Conservation (phyloP, 1,140 invertebrate genomes). For the Drosophila nebulosa region DNA sequence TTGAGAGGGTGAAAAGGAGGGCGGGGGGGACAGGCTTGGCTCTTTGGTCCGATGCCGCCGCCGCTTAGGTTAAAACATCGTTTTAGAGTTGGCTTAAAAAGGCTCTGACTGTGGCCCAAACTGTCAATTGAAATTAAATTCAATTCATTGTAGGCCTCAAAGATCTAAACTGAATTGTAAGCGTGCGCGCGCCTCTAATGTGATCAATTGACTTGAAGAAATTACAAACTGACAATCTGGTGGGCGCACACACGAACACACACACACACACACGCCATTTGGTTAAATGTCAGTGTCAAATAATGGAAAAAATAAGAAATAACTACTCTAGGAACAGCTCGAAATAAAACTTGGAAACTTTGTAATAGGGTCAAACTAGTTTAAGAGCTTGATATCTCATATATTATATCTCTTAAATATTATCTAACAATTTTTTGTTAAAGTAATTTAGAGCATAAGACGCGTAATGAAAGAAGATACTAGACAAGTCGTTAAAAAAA, state of each 20-base stretch:
- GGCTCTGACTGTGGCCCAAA: constrained; percentile 20
- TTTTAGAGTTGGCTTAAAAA: constrained; percentile 44
- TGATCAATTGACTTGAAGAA: constrained; percentile 8
- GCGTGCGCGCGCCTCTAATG: neutral
- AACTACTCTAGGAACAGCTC: too few species aligned
- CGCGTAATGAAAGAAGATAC: too few species aligned
- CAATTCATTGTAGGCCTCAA: constrained; percentile 43
- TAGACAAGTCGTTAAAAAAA: too few species aligned
- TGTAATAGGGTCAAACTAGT: too few species aligned
- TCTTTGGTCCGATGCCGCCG: constrained; percentile 56
- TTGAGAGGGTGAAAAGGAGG: too few species aligned
- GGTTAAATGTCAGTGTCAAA: constrained; percentile 20
- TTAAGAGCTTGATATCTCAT: too few species aligned
- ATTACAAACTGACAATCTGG: constrained; percentile 6
- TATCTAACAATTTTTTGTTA: too few species aligned
- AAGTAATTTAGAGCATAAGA: too few species aligned
- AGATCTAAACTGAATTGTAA: neutral
- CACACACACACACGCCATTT: neutral
- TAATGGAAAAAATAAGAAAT: neutral
- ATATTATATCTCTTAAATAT: too few species aligned
- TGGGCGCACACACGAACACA: constrained; percentile 3
- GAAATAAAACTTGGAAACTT: neutral
- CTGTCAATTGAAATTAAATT: constrained; percentile 67
- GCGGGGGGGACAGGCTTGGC: neutral
- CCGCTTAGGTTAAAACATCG: constrained; percentile 44